A percentile compares a stretch with the other conserved stretches of the same genome.
Evolutionary conservation across 2,113 vertebrate species (phyloP).

Genomic region (Alosa alosa): DNA sequence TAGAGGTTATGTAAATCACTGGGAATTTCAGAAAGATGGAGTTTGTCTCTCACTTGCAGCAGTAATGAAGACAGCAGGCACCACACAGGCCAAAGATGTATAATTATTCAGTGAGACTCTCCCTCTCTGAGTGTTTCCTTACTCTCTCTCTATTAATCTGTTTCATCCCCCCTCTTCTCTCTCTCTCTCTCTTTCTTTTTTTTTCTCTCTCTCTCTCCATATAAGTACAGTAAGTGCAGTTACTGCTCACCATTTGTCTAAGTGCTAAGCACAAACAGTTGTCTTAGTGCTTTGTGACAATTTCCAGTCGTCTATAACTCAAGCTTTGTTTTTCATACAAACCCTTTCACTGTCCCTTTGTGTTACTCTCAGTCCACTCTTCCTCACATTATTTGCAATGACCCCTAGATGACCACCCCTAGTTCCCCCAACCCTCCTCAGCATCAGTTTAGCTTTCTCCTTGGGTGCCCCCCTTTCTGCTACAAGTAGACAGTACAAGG

Average conservation of each 20-base stretch:
- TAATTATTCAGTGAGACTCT: background rate
- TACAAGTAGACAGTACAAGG: background rate
- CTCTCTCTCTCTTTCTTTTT: background rate
- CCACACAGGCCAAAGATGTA: background rate
- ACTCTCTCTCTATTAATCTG: background rate
- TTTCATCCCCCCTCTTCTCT: background rate
- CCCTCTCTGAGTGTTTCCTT: background rate
- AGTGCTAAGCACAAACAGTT: slow-evolving; percentile 10
- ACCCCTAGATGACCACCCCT: background rate
- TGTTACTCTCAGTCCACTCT: background rate
- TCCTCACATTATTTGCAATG: background rate
- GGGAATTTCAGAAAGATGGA: background rate
- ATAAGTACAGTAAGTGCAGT: background rate
- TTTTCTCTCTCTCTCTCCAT: background rate
- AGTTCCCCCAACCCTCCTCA: background rate
- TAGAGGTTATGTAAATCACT: background rate
- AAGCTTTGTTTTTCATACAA: background rate
- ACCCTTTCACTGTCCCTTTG: background rate
- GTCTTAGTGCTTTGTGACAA: background rate
- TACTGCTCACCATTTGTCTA: slow-evolving; percentile 6
- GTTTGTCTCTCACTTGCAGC: background rate
- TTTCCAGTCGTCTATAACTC: background rate
- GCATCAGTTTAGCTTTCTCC: background rate
- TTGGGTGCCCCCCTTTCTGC: background rate
- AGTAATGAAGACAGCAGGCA: background rate